Base-by-base conservation (phyloP, 2,113 vertebrate genomes). In the Nettapus auritus region DNA sequence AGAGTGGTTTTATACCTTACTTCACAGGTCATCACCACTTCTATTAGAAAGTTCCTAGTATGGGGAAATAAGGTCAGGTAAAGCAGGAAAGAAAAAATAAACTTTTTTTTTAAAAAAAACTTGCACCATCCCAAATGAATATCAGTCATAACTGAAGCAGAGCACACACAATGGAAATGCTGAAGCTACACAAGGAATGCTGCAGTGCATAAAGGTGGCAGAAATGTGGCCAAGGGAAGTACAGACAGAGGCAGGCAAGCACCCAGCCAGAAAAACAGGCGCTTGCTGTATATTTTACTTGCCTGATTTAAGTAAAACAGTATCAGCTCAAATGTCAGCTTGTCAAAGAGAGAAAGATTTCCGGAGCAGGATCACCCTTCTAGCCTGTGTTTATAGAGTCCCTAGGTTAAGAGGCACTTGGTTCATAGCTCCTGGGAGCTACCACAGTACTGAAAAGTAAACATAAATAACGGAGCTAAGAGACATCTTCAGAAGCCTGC, bases 351-450 rank as follows among this genome's bases (percentile, higher is more conserved):
- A 87, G 75, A 86, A 74, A 83, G 50, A 59, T 74, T 79, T 82
- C 82, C 0, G 0, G 81, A 95, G 86, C 87, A 89, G 70, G 84
- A 76, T 95, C 67, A 36, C 62, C 46, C 70, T 97, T 89, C 87
- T 73, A 91, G 94, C 28, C 28, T 80, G n/a, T 94, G 87, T 95
- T 96, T 97, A 88, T 85, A 82, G 75, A 96, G 79, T 93, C 93
- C 68, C 64, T 70, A 46, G 91, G 89, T 96, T 94, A 93, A 96
- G 91, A 96, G 89, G 52, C 89, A 82, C 93, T 97, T 92, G 83
- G 89, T 88, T 89, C 83, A 73, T 42, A 92, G 81, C 95, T 96
- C 81, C 93, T 92, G 93, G 74, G 83, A 95, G 66, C 91, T 94
- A 92, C 89, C 84, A 78, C 71, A 93, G 79, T 23, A 74, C 56